phyloP scores from a whole-genome alignment of 2,888 invertebrate species.

The Leptogaster cylindrica region DNA sequence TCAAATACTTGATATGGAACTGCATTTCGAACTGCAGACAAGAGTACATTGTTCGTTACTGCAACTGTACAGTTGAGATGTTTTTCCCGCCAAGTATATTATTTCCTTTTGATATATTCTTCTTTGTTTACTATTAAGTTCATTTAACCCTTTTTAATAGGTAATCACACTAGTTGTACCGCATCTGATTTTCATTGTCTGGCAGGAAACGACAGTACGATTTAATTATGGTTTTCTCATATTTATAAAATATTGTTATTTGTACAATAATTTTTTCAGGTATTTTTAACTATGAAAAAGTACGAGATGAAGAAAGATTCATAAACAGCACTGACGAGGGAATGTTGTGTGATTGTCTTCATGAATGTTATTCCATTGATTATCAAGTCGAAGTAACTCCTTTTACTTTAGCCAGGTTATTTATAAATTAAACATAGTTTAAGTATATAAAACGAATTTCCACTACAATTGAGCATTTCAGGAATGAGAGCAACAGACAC shows the following conservation, averaged over 20 bases:
- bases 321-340: constrained; percentile 54
- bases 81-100: constrained; percentile 59
- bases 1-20: constrained; percentile 58
- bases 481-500: neutral
- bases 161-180: constrained; percentile 43
- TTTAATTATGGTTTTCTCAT: constrained; percentile 44
- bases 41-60: constrained; percentile 56
- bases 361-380: constrained; percentile 54
- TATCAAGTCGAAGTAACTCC: constrained; percentile 46
- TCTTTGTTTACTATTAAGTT: no score
- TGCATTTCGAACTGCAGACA: constrained; percentile 60
- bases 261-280: neutral
- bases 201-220: constrained; percentile 54
- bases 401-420: constrained; percentile 44
- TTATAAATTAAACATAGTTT: no score
- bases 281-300: constrained; percentile 51
- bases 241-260: neutral
- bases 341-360: constrained; percentile 57
- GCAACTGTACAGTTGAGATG: constrained; percentile 60
- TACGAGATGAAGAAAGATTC: constrained; percentile 53
- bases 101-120: no score
- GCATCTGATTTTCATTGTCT: constrained; percentile 55
- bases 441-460: no score
- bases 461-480: neutral
- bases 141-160: constrained; percentile 25